These are phyloP conservation scores for Drosophila tsacasi DNA, from an alignment of 1,140 invertebrate species.

Conservation along the genomic window DNA sequence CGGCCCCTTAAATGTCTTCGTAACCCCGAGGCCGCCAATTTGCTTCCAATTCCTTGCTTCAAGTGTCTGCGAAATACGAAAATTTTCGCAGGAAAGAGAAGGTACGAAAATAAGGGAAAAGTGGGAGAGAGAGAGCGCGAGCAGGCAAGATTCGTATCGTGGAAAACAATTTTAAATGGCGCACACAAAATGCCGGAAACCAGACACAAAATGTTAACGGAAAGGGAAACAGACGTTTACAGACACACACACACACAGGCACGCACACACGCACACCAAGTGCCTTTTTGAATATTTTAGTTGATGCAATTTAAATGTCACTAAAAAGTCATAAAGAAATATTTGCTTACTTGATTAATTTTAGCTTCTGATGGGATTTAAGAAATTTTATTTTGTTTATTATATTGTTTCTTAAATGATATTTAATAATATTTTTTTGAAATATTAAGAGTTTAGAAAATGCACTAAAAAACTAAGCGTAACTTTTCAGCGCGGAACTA, in stretches of 20 bases:
- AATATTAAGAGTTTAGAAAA: background rate
- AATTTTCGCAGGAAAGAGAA: conserved; percentile 25
- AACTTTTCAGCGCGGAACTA: no score
- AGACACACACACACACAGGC: conserved; percentile 10
- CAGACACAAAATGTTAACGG: conserved; percentile 82
- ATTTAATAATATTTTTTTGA: no score
- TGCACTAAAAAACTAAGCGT: no score
- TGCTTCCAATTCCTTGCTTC: conserved; percentile 75
- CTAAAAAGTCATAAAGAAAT: conserved; percentile 21
- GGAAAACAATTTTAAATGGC: conserved; percentile 81
- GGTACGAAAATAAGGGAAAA: background rate
- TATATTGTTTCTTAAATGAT: no score
- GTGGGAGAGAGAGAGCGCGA: conserved; percentile 4
- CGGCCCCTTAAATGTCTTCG: conserved; percentile 56
- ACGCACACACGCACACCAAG: conserved; percentile 18
- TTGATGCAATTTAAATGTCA: conserved; percentile 39
- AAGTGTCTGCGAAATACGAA: conserved; percentile 61
- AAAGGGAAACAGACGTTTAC: conserved; percentile 74
- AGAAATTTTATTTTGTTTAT: conserved; percentile 2
- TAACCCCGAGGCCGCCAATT: conserved; percentile 67
- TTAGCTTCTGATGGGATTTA: conserved; percentile 13
- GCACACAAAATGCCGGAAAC: conserved; percentile 80
- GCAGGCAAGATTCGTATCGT: conserved; percentile 73
- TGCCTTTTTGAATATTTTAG: conserved; percentile 32
- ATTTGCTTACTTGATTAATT: background rate